These are phyloP conservation scores for Micronycteris hirsuta DNA, from an alignment of 2,113 vertebrate species.

Conservation along the genomic window DNA sequence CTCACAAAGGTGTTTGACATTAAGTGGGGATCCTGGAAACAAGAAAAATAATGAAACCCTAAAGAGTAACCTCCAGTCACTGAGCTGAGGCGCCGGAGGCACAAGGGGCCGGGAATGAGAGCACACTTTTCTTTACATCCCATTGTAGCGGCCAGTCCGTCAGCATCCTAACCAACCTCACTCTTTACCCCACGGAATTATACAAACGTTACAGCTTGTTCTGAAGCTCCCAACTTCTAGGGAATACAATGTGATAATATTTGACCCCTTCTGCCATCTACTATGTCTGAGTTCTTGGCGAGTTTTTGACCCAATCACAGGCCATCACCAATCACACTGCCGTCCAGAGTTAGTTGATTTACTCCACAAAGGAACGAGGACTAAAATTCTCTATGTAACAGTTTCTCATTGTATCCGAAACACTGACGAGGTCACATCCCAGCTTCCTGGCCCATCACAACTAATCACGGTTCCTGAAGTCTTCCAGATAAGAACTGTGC, in stretches of 20 bases:
- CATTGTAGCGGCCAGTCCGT: not conserved
- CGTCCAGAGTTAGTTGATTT: not conserved
- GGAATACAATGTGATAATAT: not conserved
- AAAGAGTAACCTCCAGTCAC: not conserved
- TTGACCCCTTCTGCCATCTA: not conserved
- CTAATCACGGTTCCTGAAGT: not conserved
- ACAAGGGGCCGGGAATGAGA: not conserved
- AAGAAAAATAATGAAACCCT: not conserved
- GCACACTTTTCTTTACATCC: not conserved
- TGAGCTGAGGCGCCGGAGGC: not conserved
- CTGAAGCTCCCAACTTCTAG: not conserved
- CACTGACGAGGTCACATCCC: not conserved
- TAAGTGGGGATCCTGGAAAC: not conserved
- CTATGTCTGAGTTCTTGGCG: not conserved
- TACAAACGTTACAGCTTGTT: not conserved
- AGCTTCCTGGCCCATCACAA: not conserved
- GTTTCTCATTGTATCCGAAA: not conserved
- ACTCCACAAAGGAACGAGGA: not conserved
- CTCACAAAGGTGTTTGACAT: not conserved
- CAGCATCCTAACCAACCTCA: not conserved
- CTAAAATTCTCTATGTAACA: not conserved
- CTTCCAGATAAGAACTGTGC: not conserved
- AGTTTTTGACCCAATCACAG: not conserved
- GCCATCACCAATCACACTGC: not conserved
- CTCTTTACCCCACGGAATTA: not conserved